phyloP scores from a whole-genome alignment of 2,888 invertebrate species.

The Athripsodes cinereus region DNA sequence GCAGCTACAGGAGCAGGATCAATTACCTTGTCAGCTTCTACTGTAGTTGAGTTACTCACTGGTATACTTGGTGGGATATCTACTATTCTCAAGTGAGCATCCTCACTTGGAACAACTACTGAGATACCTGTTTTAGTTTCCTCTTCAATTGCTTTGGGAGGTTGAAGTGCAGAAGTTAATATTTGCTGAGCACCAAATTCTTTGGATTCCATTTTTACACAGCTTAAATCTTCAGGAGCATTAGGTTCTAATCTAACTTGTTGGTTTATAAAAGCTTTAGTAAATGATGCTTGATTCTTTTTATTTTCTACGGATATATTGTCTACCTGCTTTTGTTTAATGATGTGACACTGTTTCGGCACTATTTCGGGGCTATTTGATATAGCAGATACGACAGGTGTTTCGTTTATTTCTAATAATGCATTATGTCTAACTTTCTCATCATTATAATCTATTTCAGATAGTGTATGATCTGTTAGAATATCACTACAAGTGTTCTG shows the following conservation, averaged over 20 bases:
- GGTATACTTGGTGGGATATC: too few species aligned
- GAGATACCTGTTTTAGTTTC: neutral
- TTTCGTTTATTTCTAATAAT: conserved; percentile 33
- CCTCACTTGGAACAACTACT: too few species aligned
- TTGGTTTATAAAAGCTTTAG: neutral
- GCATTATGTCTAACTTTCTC: conserved; percentile 28
- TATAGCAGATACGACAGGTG: conserved; percentile 66
- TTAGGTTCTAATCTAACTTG: conserved; percentile 1
- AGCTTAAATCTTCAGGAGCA: conserved; percentile 1
- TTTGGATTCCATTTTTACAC: neutral
- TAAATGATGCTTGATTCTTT: neutral
- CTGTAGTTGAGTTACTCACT: too few species aligned
- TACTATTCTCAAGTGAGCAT: too few species aligned
- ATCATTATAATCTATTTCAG: conserved; percentile 3
- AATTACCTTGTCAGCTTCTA: too few species aligned
- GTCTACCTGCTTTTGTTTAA: conserved; percentile 27
- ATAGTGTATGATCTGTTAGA: neutral
- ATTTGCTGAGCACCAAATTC: conserved; percentile 2
- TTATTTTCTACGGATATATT: conserved; percentile 29
- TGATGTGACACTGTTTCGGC: conserved; percentile 44
- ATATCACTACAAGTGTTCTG: neutral
- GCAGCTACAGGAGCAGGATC: neutral
- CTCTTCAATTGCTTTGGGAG: neutral
- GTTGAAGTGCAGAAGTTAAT: neutral
- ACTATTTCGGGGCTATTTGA: conserved; percentile 62